A percentile compares a stretch with the other conserved stretches of the same genome.
phyloP scores from a whole-genome alignment of 2,113 vertebrate species.

The Eira barbara region DNA sequence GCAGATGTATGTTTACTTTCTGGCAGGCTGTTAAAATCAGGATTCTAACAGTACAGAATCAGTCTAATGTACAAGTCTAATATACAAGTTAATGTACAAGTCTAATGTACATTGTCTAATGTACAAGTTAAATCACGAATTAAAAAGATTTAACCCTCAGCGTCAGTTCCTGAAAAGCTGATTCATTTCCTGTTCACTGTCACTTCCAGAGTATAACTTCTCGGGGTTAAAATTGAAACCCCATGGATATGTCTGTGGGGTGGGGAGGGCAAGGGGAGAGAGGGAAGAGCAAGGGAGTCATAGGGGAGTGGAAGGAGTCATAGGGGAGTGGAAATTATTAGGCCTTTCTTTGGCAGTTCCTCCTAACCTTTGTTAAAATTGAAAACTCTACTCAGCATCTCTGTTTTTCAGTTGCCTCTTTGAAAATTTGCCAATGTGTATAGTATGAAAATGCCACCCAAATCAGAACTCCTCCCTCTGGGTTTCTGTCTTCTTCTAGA shows the following conservation, averaged over 20 bases:
- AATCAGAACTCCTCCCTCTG: background rate
- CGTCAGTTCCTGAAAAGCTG: background rate
- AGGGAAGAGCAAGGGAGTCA: background rate
- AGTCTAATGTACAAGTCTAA: background rate
- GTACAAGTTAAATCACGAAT: background rate
- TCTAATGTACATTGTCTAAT: too few relatives aligned
- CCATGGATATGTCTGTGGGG: background rate
- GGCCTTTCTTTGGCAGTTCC: background rate
- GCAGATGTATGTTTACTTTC: background rate
- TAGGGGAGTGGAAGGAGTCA: background rate
- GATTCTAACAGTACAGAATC: background rate
- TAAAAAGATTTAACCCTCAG: background rate
- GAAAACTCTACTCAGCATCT: background rate
- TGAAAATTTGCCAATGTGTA: background rate
- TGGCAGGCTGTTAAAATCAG: background rate
- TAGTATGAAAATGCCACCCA: background rate
- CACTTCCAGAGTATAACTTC: background rate
- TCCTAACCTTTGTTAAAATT: background rate
- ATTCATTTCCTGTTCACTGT: background rate
- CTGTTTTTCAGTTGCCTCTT: background rate
- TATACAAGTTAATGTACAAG: too few relatives aligned
- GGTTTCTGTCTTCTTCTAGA: background rate
- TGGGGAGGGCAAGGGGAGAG: background rate
- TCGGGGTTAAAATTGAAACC: background rate
- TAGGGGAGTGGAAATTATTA: background rate